phyloP scores from a whole-genome alignment of 2,888 invertebrate species.

The Timandra comae region DNA sequence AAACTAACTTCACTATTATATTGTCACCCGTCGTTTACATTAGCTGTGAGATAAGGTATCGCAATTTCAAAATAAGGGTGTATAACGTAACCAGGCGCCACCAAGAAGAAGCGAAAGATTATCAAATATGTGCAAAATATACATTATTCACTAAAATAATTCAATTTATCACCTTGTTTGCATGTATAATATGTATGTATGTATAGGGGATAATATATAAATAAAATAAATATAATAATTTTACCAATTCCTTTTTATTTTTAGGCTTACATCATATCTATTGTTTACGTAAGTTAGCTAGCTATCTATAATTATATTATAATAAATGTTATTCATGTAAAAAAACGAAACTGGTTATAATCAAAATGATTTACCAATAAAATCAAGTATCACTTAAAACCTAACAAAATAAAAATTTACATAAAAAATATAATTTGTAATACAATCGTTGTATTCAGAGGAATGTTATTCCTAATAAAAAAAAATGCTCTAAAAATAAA shows the following conservation, averaged over 20 bases:
- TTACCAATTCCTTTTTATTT: conserved; percentile 70
- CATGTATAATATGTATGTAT: too few species aligned
- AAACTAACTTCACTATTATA: too few species aligned
- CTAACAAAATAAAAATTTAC: conserved; percentile 70
- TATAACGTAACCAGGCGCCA: too few species aligned
- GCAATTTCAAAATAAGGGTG: too few species aligned
- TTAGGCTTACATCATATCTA: conserved; percentile 57
- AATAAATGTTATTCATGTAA: too few species aligned
- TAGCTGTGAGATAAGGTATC: too few species aligned
- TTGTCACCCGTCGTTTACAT: too few species aligned
- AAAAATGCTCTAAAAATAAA: conserved; percentile 57
- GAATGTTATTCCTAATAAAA: conserved; percentile 50
- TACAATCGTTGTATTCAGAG: conserved; percentile 63
- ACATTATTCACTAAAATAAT: too few species aligned
- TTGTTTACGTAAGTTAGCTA: conserved; percentile 46
- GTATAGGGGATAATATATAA: background rate
- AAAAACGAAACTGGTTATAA: conserved; percentile 13
- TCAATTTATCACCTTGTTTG: too few species aligned
- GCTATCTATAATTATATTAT: conserved; percentile 37
- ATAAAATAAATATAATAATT: conserved; percentile 26
- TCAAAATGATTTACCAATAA: conserved; percentile 31
- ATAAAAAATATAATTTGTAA: conserved; percentile 53
- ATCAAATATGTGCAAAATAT: too few species aligned
- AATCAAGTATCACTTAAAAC: conserved; percentile 23
- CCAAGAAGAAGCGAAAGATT: too few species aligned